These are phyloP conservation scores for Chloromyia formosa DNA, from an alignment of 2,888 invertebrate genomes.

Conservation along the genomic window DNA sequence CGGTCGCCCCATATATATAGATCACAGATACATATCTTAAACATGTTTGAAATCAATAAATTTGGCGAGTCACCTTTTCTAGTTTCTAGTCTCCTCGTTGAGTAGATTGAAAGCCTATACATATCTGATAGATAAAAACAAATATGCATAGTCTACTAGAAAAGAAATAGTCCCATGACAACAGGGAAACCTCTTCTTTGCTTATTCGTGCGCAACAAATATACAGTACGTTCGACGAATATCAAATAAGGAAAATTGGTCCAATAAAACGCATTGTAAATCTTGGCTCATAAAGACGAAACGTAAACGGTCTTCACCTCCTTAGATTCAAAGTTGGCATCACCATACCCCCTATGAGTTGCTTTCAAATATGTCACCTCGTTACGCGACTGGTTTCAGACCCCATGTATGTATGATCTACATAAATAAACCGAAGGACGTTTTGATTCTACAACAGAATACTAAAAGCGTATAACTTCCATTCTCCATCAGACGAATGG, in stretches of 20 bases:
- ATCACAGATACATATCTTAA: no score
- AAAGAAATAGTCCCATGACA: no score
- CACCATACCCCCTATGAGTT: not conserved
- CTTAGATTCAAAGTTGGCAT: not conserved
- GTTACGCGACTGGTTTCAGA: not conserved
- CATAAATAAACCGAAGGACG: not conserved
- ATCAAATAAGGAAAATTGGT: not conserved
- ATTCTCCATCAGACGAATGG: not conserved
- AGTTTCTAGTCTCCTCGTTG: no score
- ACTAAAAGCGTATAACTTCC: not conserved
- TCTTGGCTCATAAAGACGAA: not conserved
- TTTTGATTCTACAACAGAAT: conserved; percentile 1
- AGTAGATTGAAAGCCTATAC: no score
- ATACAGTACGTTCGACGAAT: not conserved
- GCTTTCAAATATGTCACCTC: not conserved
- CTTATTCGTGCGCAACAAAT: not conserved
- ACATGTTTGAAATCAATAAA: no score
- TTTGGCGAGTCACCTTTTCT: no score
- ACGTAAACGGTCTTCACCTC: not conserved
- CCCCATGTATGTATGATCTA: not conserved
- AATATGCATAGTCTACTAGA: no score
- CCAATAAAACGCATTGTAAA: not conserved
- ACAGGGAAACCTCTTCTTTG: no score
- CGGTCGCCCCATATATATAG: no score
- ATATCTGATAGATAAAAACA: no score